phyloP scores from a whole-genome alignment of 2,888 invertebrate genomes.

The Drosophila silvestris region DNA sequence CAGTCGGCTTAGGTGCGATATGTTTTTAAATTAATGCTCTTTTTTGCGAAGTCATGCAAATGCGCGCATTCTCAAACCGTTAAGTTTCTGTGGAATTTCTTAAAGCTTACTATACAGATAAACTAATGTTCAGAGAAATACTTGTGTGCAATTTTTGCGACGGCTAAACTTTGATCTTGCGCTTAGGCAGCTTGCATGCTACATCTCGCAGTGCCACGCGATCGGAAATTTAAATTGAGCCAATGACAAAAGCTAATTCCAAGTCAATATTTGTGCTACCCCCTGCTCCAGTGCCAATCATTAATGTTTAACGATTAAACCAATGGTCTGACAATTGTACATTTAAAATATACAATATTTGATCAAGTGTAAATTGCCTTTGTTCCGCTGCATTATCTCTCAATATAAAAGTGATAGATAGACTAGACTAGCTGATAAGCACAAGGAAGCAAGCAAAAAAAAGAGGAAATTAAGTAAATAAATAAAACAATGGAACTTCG shows the following conservation, averaged over 20 bases:
- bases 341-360: conserved; percentile 42
- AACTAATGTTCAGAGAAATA: conserved; percentile 17
- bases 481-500: background rate
- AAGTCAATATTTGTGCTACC: conserved; percentile 12
- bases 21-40: conserved; percentile 48
- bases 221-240: conserved; percentile 53
- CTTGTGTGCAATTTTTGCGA: conserved; percentile 28
- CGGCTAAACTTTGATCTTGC: conserved; percentile 39
- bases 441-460: conserved; percentile 13
- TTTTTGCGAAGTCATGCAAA: conserved; percentile 72
- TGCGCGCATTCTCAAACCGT: conserved; percentile 46
- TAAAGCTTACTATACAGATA: conserved; percentile 1
- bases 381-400: conserved; percentile 61
- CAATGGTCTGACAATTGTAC: conserved; percentile 16
- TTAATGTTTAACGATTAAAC: conserved; percentile 1
- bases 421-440: conserved; percentile 50
- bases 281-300: background rate
- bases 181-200: conserved; percentile 7
- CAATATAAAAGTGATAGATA: conserved; percentile 50
- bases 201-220: conserved; percentile 44
- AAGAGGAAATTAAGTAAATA: background rate
- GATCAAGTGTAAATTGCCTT: conserved; percentile 63
- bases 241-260: conserved; percentile 14
- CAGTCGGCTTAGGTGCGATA: conserved; percentile 7
- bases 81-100: conserved; percentile 16